Evolutionary conservation across 1,140 invertebrate genomes (phyloP).

Genomic region (Laodelphax striatellus): DNA sequence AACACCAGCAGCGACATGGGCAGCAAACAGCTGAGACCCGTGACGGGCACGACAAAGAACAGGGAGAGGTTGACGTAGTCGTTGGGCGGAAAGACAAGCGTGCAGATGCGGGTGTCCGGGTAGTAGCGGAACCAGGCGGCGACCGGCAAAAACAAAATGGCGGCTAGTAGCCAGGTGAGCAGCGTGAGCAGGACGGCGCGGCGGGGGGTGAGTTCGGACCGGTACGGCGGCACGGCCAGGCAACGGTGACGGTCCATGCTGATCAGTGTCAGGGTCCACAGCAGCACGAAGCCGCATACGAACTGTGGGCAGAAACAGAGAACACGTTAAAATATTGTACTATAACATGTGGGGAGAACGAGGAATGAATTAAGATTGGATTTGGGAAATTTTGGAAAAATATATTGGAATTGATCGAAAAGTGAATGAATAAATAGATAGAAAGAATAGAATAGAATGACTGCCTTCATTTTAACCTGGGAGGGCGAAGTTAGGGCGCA

Average conservation of each 20-base stretch:
- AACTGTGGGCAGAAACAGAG: constrained; percentile 39
- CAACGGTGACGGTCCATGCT: constrained; percentile 45
- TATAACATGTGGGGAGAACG: not conserved
- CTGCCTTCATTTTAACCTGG: no score
- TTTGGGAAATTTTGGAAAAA: no score
- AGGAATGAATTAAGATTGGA: not conserved
- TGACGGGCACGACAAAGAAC: constrained; percentile 40
- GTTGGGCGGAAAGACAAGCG: constrained; percentile 40
- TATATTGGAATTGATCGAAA: no score
- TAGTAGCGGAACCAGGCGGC: constrained; percentile 37
- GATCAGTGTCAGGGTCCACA: constrained; percentile 47
- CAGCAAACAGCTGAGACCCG: constrained; percentile 38
- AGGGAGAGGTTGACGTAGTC: constrained; percentile 37
- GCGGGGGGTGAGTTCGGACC: constrained; percentile 36
- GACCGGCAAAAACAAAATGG: constrained; percentile 38
- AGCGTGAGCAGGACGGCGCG: constrained; percentile 33
- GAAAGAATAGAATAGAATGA: no score
- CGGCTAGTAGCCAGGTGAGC: constrained; percentile 37
- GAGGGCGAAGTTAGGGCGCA: no score
- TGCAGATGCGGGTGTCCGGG: constrained; percentile 33
- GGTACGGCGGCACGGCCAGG: constrained; percentile 42
- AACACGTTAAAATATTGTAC: not conserved
- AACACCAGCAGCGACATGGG: constrained; percentile 43
- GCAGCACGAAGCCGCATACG: constrained; percentile 44
- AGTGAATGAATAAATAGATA: no score